A percentile compares a stretch with the other conserved stretches of the same genome.
Conservation (phyloP, 2,888 invertebrate genomes). For the Drosophila leonis region DNA sequence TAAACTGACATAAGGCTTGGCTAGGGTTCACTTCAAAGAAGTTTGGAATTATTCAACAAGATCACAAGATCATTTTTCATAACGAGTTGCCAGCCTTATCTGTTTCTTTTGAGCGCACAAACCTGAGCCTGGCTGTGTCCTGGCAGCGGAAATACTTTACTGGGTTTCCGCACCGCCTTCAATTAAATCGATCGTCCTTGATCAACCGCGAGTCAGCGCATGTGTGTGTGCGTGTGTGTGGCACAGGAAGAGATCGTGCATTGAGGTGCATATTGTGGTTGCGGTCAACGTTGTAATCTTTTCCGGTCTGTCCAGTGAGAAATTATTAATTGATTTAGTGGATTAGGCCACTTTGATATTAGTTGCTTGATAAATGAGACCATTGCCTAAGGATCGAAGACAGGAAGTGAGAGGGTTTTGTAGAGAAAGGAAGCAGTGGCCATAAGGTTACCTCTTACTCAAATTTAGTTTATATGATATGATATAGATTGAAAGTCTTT, state of each 20-base stretch:
- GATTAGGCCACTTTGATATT: constrained; percentile 36
- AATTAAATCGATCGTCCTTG: constrained; percentile 53
- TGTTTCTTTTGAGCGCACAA: constrained; percentile 4
- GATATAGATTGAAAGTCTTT: background rate
- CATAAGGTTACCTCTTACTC: background rate
- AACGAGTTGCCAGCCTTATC: constrained; percentile 32
- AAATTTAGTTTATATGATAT: background rate
- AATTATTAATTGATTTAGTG: constrained; percentile 64
- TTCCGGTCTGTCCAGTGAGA: constrained; percentile 59
- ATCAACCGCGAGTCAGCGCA: background rate
- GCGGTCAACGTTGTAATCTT: constrained; percentile 64
- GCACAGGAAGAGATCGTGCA: constrained; percentile 17
- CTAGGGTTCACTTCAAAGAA: constrained; percentile 53
- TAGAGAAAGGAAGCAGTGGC: too few relatives aligned
- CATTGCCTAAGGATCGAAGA: background rate
- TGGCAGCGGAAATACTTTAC: constrained; percentile 65
- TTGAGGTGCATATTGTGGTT: constrained; percentile 25
- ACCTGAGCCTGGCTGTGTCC: constrained; percentile 27
- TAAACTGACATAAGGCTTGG: constrained; percentile 50
- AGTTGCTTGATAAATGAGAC: constrained; percentile 28
- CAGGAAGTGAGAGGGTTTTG: constrained; percentile 33
- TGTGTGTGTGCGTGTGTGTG: constrained; percentile 36
- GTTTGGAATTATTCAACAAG: constrained; percentile 73
- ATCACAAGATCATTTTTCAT: constrained; percentile 79
- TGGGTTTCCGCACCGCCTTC: constrained; percentile 40